phyloP scores from a whole-genome alignment of 2,888 invertebrate species.

The Lydus trimaculatus region DNA sequence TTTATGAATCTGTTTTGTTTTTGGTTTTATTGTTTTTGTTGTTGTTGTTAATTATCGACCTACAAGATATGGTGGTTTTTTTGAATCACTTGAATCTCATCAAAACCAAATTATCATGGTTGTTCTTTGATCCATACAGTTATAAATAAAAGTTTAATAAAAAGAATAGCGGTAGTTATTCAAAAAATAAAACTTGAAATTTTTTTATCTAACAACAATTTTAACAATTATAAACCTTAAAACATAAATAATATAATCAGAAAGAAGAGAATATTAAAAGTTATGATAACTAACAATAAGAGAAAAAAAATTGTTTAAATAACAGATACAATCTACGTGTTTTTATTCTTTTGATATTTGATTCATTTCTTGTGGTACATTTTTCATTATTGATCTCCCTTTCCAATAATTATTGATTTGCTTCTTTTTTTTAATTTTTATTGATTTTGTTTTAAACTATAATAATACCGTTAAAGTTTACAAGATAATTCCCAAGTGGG shows the following conservation, averaged over 20 bases:
- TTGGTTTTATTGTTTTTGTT: background rate
- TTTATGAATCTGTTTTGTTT: background rate
- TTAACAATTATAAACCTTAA: background rate
- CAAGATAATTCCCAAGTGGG: background rate
- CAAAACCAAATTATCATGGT: background rate
- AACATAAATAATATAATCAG: background rate
- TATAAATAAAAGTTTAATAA: background rate
- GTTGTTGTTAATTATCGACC: background rate
- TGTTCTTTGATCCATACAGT: constrained; percentile 6
- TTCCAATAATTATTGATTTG: too few species aligned
- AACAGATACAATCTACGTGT: background rate
- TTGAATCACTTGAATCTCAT: background rate
- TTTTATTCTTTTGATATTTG: background rate
- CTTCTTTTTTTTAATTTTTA: too few species aligned
- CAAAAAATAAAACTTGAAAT: background rate
- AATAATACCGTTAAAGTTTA: background rate
- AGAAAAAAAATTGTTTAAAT: background rate
- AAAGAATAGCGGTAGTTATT: background rate
- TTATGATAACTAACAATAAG: background rate
- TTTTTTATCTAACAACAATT: background rate
- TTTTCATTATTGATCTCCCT: background rate
- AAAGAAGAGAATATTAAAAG: too few species aligned
- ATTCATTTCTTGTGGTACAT: background rate
- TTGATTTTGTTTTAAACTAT: background rate
- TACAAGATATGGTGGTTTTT: background rate